Evolutionary conservation across 2,797 vertebrate species (phyloP).

Genomic region (Phalloptychus januarius): DNA sequence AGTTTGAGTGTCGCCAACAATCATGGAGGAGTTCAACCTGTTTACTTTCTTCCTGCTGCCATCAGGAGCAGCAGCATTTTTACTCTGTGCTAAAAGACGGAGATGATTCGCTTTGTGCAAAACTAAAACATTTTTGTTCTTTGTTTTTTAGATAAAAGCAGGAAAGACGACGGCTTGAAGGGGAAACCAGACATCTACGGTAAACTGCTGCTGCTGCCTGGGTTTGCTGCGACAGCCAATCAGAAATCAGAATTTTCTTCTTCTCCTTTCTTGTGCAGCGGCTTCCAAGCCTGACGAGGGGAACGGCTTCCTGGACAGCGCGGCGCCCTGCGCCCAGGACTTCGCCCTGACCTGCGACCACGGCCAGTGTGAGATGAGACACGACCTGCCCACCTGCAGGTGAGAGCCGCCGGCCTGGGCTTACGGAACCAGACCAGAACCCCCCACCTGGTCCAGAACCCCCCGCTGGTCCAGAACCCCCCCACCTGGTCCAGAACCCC

Average conservation of each 20-base stretch:
- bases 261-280: conserved; percentile 65
- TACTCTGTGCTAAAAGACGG: not conserved
- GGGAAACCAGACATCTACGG: conserved; percentile 64
- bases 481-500: not conserved
- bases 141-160: conserved; percentile 68
- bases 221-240: conserved; percentile 44
- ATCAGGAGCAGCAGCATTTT: not conserved
- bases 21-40: not conserved
- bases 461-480: not conserved
- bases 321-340: conserved; percentile 89
- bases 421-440: not conserved
- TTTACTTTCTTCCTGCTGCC: not conserved
- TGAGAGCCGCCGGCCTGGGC: conserved; percentile 60
- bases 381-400: conserved; percentile 92
- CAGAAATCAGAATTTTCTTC: not conserved
- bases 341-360: conserved; percentile 92
- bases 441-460: no score
- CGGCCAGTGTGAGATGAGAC: conserved; percentile 94
- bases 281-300: conserved; percentile 89
- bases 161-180: conserved; percentile 66
- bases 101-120: not conserved
- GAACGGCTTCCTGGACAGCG: conserved; percentile 84
- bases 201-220: conserved; percentile 13
- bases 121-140: conserved; percentile 11
- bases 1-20: not conserved